phyloP scores from a whole-genome alignment of 2,113 vertebrate genomes.

The Aramus guarauna region DNA sequence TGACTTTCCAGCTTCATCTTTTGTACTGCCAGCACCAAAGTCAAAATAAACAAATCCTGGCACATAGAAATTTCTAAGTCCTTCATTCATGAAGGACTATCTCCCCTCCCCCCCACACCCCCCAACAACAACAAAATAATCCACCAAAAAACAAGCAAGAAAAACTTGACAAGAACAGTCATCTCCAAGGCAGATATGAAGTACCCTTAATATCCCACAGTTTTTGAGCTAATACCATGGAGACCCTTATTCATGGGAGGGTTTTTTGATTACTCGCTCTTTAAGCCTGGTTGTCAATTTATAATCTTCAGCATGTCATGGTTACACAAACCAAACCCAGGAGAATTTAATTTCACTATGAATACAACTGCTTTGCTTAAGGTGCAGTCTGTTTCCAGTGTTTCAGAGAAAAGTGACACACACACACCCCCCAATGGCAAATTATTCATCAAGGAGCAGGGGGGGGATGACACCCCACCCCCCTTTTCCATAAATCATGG shows the following conservation, averaged over 20 bases:
- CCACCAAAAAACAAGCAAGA: background rate
- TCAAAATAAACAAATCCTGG: background rate
- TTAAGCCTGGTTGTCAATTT: background rate
- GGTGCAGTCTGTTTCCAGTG: background rate
- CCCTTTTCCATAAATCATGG: background rate
- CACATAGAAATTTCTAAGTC: background rate
- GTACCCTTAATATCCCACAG: background rate
- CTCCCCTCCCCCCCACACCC: rapidly evolving
- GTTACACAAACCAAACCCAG: background rate
- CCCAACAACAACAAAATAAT: background rate
- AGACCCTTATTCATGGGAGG: background rate
- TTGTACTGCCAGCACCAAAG: background rate
- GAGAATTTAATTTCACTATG: background rate
- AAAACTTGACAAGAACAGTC: background rate
- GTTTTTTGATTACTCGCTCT: background rate
- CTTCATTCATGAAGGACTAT: background rate
- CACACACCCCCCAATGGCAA: background rate
- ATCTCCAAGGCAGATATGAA: background rate
- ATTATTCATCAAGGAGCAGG: background rate
- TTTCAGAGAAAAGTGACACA: background rate
- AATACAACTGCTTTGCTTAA: background rate
- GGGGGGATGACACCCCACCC: too few species aligned
- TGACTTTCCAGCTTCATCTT: background rate
- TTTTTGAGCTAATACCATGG: background rate
- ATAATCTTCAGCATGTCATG: background rate